Percentiles rank a stretch among this genome's conserved stretches.
These are phyloP conservation scores for Papilio machaon DNA, from an alignment of 1,140 invertebrate genomes.

Conservation along the genomic window DNA sequence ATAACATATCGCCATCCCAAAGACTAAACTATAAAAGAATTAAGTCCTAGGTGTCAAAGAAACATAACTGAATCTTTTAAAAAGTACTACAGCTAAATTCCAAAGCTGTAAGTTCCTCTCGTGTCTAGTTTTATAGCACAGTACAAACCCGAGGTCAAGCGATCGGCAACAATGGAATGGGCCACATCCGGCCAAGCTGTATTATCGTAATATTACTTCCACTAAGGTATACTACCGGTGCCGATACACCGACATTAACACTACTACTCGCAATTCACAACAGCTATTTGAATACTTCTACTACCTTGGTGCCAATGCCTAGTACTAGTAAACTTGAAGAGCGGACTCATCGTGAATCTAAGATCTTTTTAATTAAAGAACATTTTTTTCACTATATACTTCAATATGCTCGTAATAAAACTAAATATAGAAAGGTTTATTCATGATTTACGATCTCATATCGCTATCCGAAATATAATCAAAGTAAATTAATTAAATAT, in stretches of 20 bases:
- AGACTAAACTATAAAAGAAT: background rate
- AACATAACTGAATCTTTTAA: background rate
- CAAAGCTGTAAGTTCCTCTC: conserved; percentile 63
- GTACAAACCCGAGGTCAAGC: conserved; percentile 71
- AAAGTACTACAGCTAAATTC: conserved; percentile 29
- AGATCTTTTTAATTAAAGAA: background rate
- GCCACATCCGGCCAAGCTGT: conserved; percentile 72
- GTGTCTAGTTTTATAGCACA: conserved; percentile 61
- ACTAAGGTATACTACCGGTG: conserved; percentile 60
- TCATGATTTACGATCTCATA: background rate
- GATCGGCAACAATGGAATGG: conserved; percentile 79
- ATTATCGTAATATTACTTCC: conserved; percentile 78
- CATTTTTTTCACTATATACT: background rate
- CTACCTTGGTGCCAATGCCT: conserved; percentile 35
- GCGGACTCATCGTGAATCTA: background rate
- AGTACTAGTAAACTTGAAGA: background rate
- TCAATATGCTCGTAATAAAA: background rate
- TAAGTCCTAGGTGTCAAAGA: background rate
- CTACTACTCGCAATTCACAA: conserved; percentile 52
- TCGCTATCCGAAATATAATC: background rate
- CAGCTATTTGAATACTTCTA: conserved; percentile 52
- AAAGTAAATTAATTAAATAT: background rate
- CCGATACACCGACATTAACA: conserved; percentile 49
- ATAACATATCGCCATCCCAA: background rate
- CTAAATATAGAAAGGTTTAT: background rate